Evolutionary conservation across 2,888 invertebrate genomes (phyloP).

Genomic region (Trissoscelio sp.): DNA sequence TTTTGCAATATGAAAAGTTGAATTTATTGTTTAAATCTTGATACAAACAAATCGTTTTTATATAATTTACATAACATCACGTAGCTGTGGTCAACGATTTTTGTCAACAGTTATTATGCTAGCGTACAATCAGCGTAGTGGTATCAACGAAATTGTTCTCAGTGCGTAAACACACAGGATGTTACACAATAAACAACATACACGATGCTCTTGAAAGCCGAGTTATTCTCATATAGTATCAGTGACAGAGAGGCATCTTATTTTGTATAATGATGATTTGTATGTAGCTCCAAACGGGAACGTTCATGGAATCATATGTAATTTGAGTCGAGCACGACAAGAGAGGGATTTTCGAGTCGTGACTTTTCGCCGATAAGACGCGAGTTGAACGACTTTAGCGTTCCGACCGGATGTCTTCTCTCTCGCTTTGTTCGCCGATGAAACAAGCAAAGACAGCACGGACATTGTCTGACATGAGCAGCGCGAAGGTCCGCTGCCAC

Average conservation of each 20-base stretch:
- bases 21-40: too few species aligned
- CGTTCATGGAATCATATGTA: constrained; percentile 62
- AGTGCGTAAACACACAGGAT: constrained; percentile 48
- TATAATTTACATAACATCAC: too few species aligned
- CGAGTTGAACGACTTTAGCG: constrained; percentile 69
- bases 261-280: constrained; percentile 60
- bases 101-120: constrained; percentile 1
- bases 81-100: too few species aligned
- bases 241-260: constrained; percentile 45
- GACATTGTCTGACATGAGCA: constrained; percentile 74
- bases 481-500: constrained; percentile 71
- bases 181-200: constrained; percentile 31
- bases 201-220: constrained; percentile 32
- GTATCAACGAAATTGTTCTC: constrained; percentile 30
- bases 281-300: constrained; percentile 45
- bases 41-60: too few species aligned
- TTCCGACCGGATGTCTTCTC: constrained; percentile 77
- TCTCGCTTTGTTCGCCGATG: constrained; percentile 75
- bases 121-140: constrained; percentile 6
- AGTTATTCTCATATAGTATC: constrained; percentile 52
- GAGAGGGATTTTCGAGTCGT: constrained; percentile 59
- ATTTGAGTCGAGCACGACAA: constrained; percentile 60
- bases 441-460: constrained; percentile 71
- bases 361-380: constrained; percentile 68
- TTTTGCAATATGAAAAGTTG: too few species aligned